These are phyloP conservation scores for Zaprionus vittiger DNA, from an alignment of 1,140 invertebrate genomes.

Conservation along the genomic window DNA sequence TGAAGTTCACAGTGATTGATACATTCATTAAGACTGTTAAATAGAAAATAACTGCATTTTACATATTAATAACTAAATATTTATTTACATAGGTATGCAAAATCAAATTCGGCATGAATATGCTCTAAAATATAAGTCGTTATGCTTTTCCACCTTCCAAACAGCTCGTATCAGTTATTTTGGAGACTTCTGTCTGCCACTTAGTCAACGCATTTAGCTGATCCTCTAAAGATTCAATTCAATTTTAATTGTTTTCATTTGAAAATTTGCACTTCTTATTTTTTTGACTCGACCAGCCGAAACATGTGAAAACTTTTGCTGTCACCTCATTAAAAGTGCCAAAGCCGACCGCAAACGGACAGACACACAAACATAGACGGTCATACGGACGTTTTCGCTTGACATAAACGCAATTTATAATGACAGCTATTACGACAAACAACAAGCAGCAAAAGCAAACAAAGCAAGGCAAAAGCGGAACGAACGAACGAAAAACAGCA, in stretches of 20 bases:
- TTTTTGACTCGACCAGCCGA: not conserved
- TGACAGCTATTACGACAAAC: constrained; percentile 62
- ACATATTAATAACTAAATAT: no score
- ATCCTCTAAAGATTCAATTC: not conserved
- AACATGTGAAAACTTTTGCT: constrained; percentile 41
- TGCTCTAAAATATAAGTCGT: no score
- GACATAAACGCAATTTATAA: constrained; percentile 75
- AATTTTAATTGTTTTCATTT: not conserved
- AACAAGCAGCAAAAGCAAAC: constrained; percentile 36
- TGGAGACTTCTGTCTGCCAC: no score
- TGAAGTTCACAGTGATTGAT: not conserved
- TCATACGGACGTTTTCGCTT: constrained; percentile 45
- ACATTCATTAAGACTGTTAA: not conserved
- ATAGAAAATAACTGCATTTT: no score
- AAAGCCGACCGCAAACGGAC: constrained; percentile 34
- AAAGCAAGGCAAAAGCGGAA: constrained; percentile 2
- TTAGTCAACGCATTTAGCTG: no score
- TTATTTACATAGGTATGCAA: no score
- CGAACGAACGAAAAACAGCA: not conserved
- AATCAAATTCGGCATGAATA: no score
- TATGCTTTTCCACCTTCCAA: no score
- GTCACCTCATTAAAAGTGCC: constrained; percentile 70
- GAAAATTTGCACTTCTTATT: not conserved
- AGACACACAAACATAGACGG: constrained; percentile 19
- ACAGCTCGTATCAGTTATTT: no score